These are phyloP conservation scores for Formica selysi DNA, from an alignment of 1,140 invertebrate species.

Conservation along the genomic window DNA sequence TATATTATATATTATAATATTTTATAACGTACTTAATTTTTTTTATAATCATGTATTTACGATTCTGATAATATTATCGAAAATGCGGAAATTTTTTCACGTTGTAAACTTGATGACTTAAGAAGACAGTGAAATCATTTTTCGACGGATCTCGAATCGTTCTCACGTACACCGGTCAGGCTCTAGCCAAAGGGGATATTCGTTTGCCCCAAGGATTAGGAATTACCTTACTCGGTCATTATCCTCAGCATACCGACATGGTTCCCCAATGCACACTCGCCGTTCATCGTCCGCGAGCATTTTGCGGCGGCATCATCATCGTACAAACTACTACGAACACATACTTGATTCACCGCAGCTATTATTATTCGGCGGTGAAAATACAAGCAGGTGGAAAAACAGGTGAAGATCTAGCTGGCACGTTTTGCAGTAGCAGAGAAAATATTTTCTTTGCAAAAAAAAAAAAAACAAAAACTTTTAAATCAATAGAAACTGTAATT, in stretches of 20 bases:
- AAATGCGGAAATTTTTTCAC: background rate
- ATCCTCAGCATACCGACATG: constrained; percentile 9
- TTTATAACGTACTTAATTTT: background rate
- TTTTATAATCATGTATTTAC: background rate
- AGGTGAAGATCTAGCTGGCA: constrained; percentile 16
- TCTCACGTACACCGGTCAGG: constrained; percentile 33
- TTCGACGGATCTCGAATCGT: constrained; percentile 29
- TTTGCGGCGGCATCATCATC: constrained; percentile 57
- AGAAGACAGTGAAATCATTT: constrained; percentile 46
- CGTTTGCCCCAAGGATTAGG: constrained; percentile 37
- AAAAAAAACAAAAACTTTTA: background rate
- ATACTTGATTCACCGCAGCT: constrained; percentile 37
- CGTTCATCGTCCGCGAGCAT: constrained; percentile 40
- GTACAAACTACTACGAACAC: background rate
- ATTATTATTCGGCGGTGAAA: constrained; percentile 45
- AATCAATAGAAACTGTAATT: background rate
- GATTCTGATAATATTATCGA: background rate
- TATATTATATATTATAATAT: background rate
- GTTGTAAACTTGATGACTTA: background rate
- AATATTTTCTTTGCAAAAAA: background rate
- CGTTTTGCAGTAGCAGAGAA: constrained; percentile 18
- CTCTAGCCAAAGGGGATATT: background rate
- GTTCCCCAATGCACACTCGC: background rate
- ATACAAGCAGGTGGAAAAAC: constrained; percentile 15
- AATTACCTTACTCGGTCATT: constrained; percentile 34